Percentiles rank a stretch among this genome's conserved stretches.
These are phyloP conservation scores for Addax nasomaculatus DNA, from an alignment of 2,113 vertebrate genomes.

Conservation along the genomic window DNA sequence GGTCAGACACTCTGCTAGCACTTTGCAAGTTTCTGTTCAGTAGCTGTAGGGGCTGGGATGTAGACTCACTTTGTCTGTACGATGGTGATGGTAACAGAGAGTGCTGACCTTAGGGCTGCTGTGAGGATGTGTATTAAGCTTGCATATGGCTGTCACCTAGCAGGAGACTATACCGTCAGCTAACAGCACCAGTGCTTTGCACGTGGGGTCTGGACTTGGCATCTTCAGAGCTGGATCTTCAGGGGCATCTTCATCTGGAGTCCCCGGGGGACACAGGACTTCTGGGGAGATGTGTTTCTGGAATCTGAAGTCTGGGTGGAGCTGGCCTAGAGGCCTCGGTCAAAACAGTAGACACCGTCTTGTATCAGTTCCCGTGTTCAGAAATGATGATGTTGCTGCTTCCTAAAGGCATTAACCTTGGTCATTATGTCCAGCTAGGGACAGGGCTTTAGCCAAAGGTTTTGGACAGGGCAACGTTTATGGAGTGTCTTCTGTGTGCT, in stretches of 20 bases:
- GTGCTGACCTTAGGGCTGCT: not conserved
- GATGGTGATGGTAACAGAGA: no score
- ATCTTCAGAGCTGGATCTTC: not conserved
- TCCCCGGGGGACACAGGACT: not conserved
- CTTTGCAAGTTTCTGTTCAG: fast-evolving
- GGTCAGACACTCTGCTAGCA: not conserved
- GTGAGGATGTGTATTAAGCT: not conserved
- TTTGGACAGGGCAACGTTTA: not conserved
- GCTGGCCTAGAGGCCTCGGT: not conserved
- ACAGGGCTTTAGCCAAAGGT: not conserved
- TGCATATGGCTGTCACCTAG: fast-evolving
- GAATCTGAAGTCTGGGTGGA: not conserved
- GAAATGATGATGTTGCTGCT: not conserved
- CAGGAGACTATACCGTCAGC: not conserved
- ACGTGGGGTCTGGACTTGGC: not conserved
- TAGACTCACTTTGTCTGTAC: fast-evolving
- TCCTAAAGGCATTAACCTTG: not conserved
- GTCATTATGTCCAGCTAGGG: no score
- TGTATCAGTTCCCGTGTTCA: not conserved
- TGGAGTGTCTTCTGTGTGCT: not conserved
- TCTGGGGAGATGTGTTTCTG: not conserved
- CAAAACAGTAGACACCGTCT: not conserved
- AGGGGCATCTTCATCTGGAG: not conserved
- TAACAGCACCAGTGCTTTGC: not conserved
- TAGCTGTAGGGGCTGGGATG: not conserved